Base-by-base conservation (phyloP, 2,797 vertebrate genomes). In the Siniperca obscura region DNA sequence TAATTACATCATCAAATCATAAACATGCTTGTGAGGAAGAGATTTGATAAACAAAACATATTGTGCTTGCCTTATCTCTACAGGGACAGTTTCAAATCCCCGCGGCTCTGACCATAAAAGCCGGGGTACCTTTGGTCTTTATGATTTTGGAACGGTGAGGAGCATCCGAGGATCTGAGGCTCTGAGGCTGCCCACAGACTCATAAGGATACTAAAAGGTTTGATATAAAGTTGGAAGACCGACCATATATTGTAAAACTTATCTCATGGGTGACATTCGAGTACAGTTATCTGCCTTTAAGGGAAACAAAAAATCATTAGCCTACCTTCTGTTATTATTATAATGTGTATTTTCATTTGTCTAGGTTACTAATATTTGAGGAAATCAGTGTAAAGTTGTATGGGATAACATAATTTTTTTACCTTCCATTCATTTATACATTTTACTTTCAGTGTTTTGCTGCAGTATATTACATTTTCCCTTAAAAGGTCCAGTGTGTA, bases 191-290 rank as follows among this genome's bases (percentile, higher is more conserved):
- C 52, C 34, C 2, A 69, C 55, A 52, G 17, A 57, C 48, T 8
- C 27, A 65, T 13, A 52, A 59, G 4, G 7, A 71, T 80, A 44
- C 36, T 34, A 2, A 65, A 80, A 91, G 85, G 86, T 90, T 85
- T 72, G 85, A 60, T 52, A 34, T 36, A 3, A 14, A 64, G 17
- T 57, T 27, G 44, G 1, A 73, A 48, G 5, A 70, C 19, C 64
- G 13, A 74, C 8, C 22, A 42, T 36, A 7, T 60, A 22, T 52
- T 56, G 46, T 66, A 19, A 76, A 68, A 50, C 0, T 1, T 12
- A 12, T 19, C 2, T n/a, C 17, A 30, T 17, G 0, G n/a, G 3
- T 65, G 44, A 0, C 7, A 38, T 30, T 46, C 0, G 70, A 22
- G 19, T 64, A 56, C 4, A 57, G 30, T 38, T 66, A 14, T 25